These are phyloP conservation scores for Cyclargus thomasi DNA, from an alignment of 1,140 invertebrate species.

Conservation along the genomic window DNA sequence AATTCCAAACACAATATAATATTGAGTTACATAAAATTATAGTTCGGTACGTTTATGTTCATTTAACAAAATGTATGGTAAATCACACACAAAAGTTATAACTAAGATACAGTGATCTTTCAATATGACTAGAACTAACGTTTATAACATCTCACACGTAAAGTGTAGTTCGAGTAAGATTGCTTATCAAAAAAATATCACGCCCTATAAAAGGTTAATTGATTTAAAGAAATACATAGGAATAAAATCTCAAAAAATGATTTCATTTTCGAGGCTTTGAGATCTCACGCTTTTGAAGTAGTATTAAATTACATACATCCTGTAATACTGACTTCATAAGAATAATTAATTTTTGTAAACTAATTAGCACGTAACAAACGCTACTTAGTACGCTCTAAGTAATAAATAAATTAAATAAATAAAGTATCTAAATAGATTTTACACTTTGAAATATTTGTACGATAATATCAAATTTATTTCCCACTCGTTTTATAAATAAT, in stretches of 20 bases:
- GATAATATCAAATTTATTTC: slow-evolving; percentile 4
- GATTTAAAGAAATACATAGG: background rate
- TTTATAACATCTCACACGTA: slow-evolving; percentile 14
- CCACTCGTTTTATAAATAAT: background rate
- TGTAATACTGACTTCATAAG: slow-evolving; percentile 13
- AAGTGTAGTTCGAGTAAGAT: background rate
- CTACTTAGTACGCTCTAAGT: background rate
- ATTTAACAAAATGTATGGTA: slow-evolving; percentile 10
- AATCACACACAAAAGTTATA: slow-evolving; percentile 19
- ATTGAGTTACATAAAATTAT: background rate
- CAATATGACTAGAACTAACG: slow-evolving; percentile 22
- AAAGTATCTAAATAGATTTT: slow-evolving; percentile 3
- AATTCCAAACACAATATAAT: background rate
- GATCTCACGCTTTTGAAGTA: background rate
- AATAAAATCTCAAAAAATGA: slow-evolving; percentile 1
- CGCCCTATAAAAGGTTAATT: slow-evolving; percentile 9
- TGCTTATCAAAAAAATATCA: slow-evolving; percentile 23
- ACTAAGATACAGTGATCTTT: slow-evolving; percentile 9
- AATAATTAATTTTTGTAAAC: background rate
- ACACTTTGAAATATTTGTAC: slow-evolving; percentile 10
- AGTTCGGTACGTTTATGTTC: background rate
- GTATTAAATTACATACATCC: background rate
- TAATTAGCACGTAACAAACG: background rate
- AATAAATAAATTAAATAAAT: slow-evolving; percentile 4
- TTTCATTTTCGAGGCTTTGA: slow-evolving; percentile 11